Evolutionary conservation across 2,113 vertebrate species (phyloP), one percentile per base, ranked within the genome.

Genomic region (Solea senegalensis): DNA sequence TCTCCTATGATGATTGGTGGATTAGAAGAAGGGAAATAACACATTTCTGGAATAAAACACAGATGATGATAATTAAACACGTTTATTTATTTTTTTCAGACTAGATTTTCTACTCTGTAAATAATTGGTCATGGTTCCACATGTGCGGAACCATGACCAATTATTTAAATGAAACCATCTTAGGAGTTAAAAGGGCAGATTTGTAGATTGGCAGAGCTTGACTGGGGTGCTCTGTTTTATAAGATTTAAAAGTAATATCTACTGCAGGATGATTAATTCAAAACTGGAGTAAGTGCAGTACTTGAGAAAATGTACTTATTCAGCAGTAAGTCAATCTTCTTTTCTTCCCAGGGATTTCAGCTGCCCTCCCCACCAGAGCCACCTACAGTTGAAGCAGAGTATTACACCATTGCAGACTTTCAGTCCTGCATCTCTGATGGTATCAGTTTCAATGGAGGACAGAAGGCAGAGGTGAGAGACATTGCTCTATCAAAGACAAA

Each of bases 331-430:
- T 9, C 3, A n/a, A 0, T 41, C 41, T 44, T 41, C 1, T 15
- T 77, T 65, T 85, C 2, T 69, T n/a, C n/a, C 8, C 15, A 99
- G 97, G 97, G 97, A 68, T 98, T 99, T 88, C 97, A 98, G 91
- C 88, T 99, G 86, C 98, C 98, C 6, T 98, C 96, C 69, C 98
- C 97, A 9, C 98, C 98, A 81, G 97, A 98, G 92, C 95, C 98
- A 74, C 98, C 98, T 88, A 95, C 96, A 0, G 98, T 99, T 55
- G 98, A 99, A 94, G 97, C 97, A 40, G 98, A 99, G 91, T 99
- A 99, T 88, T 99, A 99, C 94, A 99, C 98, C 71, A 99, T 99
- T 79, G 97, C 98, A 11, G 98, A 99, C 76, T 99, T 99, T 91
- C 98, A 99, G 91, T 99, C 98, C 0, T 96, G 96, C 80, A 99